These are phyloP conservation scores for Doris montereyensis DNA, from an alignment of 2,888 invertebrate species.

Conservation along the genomic window DNA sequence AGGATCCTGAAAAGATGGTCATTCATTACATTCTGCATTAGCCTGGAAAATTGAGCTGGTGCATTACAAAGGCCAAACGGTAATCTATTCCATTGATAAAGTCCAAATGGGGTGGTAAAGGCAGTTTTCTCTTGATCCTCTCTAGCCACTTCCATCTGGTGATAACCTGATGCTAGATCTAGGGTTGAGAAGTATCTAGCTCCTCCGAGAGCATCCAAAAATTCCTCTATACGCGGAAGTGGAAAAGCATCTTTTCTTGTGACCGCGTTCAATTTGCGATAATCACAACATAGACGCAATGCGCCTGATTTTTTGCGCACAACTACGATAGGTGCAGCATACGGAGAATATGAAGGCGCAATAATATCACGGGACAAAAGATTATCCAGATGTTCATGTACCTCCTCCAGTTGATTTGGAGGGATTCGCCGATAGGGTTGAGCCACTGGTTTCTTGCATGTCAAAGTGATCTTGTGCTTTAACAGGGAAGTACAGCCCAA, in stretches of 20 bases:
- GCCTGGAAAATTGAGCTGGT: conserved; percentile 22
- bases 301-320: no score
- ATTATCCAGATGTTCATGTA: neutral
- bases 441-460: no score
- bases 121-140: conserved; percentile 24
- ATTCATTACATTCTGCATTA: conserved; percentile 30
- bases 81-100: conserved; percentile 18
- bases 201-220: conserved; percentile 1
- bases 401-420: neutral
- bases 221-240: neutral
- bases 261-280: neutral
- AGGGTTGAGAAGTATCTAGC: no score
- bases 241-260: conserved; percentile 7
- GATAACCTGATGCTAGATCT: no score
- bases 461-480: no score
- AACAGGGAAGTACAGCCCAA: no score
- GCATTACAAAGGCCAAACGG: conserved; percentile 16
- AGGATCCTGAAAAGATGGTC: conserved; percentile 27
- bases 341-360: neutral
- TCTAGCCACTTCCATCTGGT: conserved; percentile 25
- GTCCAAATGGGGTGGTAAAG: conserved; percentile 18
- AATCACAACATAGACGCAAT: no score
- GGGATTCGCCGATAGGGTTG: no score
- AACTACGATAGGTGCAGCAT: conserved; percentile 15
- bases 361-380: neutral